Conservation (phyloP, 2,888 invertebrate genomes). For the Coelinius sp. region DNA sequence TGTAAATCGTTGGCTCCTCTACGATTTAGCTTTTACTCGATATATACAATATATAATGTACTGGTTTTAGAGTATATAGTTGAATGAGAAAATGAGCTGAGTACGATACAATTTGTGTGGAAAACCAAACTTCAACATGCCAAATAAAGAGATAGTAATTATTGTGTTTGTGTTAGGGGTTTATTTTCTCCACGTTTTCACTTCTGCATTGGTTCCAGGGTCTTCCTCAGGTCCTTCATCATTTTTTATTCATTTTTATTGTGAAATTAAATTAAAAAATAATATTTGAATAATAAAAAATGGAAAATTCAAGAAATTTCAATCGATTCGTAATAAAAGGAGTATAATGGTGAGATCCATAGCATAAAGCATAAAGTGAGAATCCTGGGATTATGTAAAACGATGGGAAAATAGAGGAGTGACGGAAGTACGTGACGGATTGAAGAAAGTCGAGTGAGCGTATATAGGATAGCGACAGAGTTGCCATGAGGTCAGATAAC, state of each 20-base stretch:
- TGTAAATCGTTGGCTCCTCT: neutral
- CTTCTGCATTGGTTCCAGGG: too few relatives aligned
- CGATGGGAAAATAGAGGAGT: constrained; percentile 15
- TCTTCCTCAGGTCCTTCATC: too few relatives aligned
- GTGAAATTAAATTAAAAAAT: neutral
- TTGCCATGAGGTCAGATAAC: constrained; percentile 19
- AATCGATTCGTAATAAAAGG: neutral
- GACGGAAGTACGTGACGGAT: constrained; percentile 39
- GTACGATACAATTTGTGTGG: neutral
- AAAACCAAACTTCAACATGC: neutral
- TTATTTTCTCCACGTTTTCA: constrained; percentile 56
- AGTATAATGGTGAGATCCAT: neutral
- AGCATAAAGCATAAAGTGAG: neutral
- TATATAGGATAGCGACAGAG: neutral
- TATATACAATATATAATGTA: too few relatives aligned
- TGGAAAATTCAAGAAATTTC: neutral
- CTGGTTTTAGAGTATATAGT: neutral
- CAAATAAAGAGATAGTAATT: constrained; percentile 68
- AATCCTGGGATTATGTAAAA: constrained; percentile 7
- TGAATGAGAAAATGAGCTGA: neutral
- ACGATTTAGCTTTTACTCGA: neutral
- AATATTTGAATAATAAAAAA: neutral
- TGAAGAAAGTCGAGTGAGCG: constrained; percentile 9
- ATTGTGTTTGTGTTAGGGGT: constrained; percentile 65
- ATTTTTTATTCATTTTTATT: neutral